These are phyloP conservation scores for Gymnothorax javanicus DNA, from an alignment of 2,797 vertebrate genomes.

Conservation along the genomic window DNA sequence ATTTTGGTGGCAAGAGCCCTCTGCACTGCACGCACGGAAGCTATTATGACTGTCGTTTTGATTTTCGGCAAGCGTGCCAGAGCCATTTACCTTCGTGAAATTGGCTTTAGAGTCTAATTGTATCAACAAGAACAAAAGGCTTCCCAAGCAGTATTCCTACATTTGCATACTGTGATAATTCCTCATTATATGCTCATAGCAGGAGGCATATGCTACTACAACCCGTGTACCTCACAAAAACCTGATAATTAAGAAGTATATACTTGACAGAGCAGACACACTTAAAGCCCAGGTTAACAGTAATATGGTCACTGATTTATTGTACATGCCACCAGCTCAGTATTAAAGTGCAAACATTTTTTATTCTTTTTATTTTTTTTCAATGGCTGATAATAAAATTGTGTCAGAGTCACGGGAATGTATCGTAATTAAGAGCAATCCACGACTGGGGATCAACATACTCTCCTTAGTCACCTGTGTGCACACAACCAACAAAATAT, in stretches of 20 bases:
- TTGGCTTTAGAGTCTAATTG: neutral
- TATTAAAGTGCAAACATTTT: neutral
- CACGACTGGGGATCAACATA: neutral
- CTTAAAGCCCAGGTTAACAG: neutral
- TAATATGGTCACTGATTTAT: neutral
- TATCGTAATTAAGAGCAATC: neutral
- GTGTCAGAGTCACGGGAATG: neutral
- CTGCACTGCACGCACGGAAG: neutral
- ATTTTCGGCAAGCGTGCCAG: slow-evolving; percentile 1
- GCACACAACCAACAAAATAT: slow-evolving; percentile 55
- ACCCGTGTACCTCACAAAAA: neutral
- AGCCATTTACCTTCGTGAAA: slow-evolving; percentile 3
- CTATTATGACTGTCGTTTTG: slow-evolving; percentile 13
- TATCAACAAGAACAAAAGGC: neutral
- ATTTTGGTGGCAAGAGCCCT: neutral
- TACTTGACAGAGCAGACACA: neutral
- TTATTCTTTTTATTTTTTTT: neutral
- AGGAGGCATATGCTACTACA: neutral
- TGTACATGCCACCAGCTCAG: neutral
- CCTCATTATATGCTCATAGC: neutral
- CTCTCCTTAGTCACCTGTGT: slow-evolving; percentile 38
- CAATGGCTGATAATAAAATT: neutral
- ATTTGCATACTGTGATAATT: slow-evolving; percentile 7
- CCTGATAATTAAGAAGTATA: slow-evolving; percentile 1
- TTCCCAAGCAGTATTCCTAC: neutral